Percentiles rank a stretch among this genome's conserved stretches.
phyloP scores from a whole-genome alignment of 2,797 vertebrate species.

The Oreochromis mossambicus region DNA sequence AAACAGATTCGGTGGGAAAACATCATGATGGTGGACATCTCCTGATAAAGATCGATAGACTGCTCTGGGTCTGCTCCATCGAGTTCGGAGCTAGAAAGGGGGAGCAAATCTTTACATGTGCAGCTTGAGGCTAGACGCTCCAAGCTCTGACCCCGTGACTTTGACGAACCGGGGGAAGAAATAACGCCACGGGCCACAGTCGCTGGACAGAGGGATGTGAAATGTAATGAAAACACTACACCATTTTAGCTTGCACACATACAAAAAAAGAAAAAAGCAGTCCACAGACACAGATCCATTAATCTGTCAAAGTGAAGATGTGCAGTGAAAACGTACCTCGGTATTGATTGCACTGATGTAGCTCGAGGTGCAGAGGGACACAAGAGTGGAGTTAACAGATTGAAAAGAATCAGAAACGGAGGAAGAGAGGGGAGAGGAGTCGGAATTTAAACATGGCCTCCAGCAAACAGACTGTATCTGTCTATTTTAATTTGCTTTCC shows the following conservation, averaged over 20 bases:
- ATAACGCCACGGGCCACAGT: slow-evolving; percentile 26
- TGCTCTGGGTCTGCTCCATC: neutral
- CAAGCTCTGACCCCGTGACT: slow-evolving; percentile 37
- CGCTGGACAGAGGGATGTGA: neutral
- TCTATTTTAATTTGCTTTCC: slow-evolving; percentile 75
- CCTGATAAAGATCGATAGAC: neutral
- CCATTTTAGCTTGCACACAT: neutral
- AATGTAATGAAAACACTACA: slow-evolving; percentile 16
- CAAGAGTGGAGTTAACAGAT: neutral
- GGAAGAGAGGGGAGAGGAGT: neutral
- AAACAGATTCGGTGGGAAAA: neutral
- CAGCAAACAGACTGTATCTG: slow-evolving; percentile 65
- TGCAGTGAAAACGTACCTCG: slow-evolving; percentile 8
- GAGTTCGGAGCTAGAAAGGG: neutral
- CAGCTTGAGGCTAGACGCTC: slow-evolving; percentile 24
- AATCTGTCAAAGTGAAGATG: slow-evolving; percentile 31
- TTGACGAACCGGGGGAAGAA: slow-evolving; percentile 11
- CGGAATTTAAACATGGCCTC: slow-evolving; percentile 48
- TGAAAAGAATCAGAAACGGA: slow-evolving; percentile 20
- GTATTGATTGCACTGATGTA: slow-evolving; percentile 38
- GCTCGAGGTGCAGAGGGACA: slow-evolving; percentile 31
- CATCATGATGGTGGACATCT: neutral
- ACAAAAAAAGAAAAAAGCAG: neutral
- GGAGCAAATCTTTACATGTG: slow-evolving; percentile 20
- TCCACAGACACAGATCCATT: slow-evolving; percentile 26